Conservation (phyloP, 2,888 invertebrate species). For the Temnothorax ravouxi region DNA sequence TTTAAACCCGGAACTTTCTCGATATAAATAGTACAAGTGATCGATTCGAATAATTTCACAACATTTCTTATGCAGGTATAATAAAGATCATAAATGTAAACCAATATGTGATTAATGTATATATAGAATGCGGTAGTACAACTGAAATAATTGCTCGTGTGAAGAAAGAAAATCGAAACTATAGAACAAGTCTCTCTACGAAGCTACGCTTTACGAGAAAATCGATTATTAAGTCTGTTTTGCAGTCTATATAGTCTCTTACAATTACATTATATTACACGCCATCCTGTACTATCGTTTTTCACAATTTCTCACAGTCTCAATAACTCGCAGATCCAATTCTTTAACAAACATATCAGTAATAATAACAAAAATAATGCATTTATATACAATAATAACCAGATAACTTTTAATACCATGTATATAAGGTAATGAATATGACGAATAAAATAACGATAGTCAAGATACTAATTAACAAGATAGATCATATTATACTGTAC, state of each 20-base stretch:
- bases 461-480: conserved; percentile 19
- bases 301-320: conserved; percentile 3
- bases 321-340: not conserved
- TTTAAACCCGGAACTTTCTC: conserved; percentile 2
- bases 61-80: not conserved
- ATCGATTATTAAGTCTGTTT: not conserved
- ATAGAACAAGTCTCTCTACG: not conserved
- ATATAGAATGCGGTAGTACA: not conserved
- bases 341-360: conserved; percentile 19
- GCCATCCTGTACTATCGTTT: not conserved
- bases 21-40: not conserved
- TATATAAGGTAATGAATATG: conserved; percentile 2
- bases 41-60: not conserved
- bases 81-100: not conserved
- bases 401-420: not conserved
- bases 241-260: not conserved
- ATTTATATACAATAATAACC: conserved; percentile 11
- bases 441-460: not conserved
- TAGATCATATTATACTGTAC: not conserved
- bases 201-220: not conserved
- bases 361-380: conserved; percentile 18
- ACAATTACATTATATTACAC: not conserved
- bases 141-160: not conserved
- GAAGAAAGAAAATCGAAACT: not conserved
- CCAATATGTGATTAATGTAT: not conserved